phyloP scores from a whole-genome alignment of 2,113 vertebrate species.

The Mandrillus leucophaeus region DNA sequence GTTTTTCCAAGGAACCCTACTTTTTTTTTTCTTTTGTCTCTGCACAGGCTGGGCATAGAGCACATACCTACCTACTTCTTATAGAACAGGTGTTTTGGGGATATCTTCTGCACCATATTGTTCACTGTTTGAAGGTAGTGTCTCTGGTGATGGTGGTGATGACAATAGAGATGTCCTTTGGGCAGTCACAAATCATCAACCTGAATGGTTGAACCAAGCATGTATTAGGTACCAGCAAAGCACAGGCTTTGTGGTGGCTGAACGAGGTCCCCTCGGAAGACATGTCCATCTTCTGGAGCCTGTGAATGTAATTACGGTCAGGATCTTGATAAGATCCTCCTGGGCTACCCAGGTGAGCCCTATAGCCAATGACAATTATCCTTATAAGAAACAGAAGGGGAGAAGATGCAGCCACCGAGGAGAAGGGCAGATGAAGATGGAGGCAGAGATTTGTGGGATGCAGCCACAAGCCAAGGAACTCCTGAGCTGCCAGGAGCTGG shows the following conservation, averaged over 20 bases:
- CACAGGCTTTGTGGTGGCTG: neutral
- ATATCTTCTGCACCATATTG: neutral
- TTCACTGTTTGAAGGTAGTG: neutral
- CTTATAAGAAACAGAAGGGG: neutral
- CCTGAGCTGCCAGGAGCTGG: neutral
- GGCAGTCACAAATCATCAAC: neutral
- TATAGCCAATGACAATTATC: neutral
- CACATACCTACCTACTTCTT: neutral
- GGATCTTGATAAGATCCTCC: neutral
- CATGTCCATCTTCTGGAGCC: neutral
- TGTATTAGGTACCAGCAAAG: neutral
- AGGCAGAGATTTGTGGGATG: neutral
- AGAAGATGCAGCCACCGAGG: rapidly evolving
- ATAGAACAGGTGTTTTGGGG: neutral
- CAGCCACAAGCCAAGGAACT: neutral
- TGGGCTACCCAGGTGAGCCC: neutral
- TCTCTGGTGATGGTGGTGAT: neutral
- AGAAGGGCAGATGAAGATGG: neutral
- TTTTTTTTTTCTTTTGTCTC: neutral
- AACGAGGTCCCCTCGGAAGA: neutral
- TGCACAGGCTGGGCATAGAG: neutral
- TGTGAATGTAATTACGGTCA: neutral
- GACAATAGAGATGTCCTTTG: neutral
- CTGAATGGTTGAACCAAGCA: neutral
- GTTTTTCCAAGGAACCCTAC: neutral